These are phyloP conservation scores for Notocelia uddmanniana DNA, from an alignment of 2,888 invertebrate genomes.

Conservation along the genomic window DNA sequence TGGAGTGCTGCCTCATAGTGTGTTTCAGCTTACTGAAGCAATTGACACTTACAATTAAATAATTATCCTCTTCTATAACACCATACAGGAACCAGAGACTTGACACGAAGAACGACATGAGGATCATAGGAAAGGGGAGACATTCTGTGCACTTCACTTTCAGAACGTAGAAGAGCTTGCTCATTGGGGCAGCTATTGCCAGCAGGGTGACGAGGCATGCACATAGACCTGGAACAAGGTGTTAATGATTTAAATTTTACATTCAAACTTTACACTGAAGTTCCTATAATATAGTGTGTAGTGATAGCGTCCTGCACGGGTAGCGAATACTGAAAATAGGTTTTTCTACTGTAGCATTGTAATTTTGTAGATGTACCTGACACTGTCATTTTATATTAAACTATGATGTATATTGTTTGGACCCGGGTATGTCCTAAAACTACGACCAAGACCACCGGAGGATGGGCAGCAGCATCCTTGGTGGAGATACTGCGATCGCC, in stretches of 20 bases:
- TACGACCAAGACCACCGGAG: no score
- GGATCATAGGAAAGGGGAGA: conserved; percentile 94
- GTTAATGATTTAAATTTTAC: background rate
- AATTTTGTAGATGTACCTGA: no score
- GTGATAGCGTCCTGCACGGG: no score
- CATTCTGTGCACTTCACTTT: conserved; percentile 92
- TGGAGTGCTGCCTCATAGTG: no score
- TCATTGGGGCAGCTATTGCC: conserved; percentile 93
- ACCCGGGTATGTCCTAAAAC: no score
- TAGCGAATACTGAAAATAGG: no score
- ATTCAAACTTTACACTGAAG: background rate
- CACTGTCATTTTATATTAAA: no score
- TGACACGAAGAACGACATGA: conserved; percentile 93
- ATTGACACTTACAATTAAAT: conserved; percentile 88
- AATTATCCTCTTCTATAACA: conserved; percentile 90
- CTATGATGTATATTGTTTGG: no score
- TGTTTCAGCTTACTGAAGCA: background rate
- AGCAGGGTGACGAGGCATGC: conserved; percentile 91
- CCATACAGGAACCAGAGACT: conserved; percentile 95
- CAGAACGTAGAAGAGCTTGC: conserved; percentile 92
- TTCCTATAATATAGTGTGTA: no score
- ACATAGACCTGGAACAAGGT: conserved; percentile 81
- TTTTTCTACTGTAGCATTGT: no score
- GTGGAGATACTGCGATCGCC: no score
- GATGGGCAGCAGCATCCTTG: no score